Conservation (phyloP, 2,888 invertebrate genomes). For the Nemotelus nigrinus region DNA sequence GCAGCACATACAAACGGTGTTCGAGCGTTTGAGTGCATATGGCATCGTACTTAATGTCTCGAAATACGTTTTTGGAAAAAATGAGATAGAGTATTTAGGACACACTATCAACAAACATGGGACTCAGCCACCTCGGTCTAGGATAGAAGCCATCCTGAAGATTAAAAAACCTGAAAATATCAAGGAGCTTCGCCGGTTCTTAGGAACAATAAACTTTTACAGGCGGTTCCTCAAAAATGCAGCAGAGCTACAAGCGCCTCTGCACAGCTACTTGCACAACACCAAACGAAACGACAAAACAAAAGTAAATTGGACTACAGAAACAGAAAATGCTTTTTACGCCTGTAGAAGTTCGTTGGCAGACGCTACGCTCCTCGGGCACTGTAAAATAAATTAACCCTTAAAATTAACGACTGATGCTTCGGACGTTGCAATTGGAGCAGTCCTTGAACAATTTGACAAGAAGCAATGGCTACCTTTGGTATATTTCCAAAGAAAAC, state of each 20-base stretch:
- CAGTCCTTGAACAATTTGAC: too few relatives aligned
- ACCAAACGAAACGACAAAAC: conserved; percentile 9
- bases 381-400: too few relatives aligned
- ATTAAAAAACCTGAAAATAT: neutral
- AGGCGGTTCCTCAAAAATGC: conserved; percentile 3
- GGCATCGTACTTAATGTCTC: neutral
- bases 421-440: too few relatives aligned
- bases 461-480: too few relatives aligned
- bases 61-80: neutral
- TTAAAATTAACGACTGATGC: too few relatives aligned
- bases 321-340: neutral
- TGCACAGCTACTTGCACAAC: neutral
- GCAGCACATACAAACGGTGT: neutral
- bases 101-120: neutral
- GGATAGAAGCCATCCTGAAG: neutral
- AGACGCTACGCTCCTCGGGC: too few relatives aligned
- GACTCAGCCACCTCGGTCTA: neutral
- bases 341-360: too few relatives aligned
- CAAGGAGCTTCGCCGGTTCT: neutral
- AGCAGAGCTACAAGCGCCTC: neutral
- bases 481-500: too few relatives aligned
- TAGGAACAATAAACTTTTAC: conserved; percentile 21
- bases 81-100: neutral
- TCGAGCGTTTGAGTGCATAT: neutral
- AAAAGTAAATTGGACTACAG: neutral